phyloP scores from a whole-genome alignment of 1,140 invertebrate species.

The Sycophila sp. region DNA sequence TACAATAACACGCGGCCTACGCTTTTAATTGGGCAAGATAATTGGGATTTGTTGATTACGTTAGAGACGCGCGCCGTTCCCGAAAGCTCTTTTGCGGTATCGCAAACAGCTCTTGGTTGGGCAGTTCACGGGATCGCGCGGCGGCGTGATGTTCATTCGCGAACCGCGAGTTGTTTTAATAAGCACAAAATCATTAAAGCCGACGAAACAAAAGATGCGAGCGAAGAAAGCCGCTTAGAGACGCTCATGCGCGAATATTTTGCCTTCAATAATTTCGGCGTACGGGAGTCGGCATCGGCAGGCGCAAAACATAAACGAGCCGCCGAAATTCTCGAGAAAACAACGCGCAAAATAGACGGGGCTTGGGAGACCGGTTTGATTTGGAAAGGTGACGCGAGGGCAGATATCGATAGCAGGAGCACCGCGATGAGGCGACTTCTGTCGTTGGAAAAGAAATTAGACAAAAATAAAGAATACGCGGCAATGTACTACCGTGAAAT shows the following conservation, averaged over 20 bases:
- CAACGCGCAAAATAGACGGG: not conserved
- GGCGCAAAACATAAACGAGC: not conserved
- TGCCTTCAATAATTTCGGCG: not conserved
- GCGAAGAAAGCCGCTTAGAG: not conserved
- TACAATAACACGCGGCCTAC: not conserved
- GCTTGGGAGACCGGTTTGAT: slow-evolving; percentile 40
- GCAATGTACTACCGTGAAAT: slow-evolving; percentile 35
- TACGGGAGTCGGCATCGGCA: not conserved
- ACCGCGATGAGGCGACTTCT: slow-evolving; percentile 15
- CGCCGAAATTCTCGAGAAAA: not conserved
- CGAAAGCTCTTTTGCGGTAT: not conserved
- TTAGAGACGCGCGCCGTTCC: not conserved
- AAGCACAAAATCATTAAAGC: not conserved
- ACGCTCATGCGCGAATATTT: not conserved
- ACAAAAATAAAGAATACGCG: slow-evolving; percentile 14
- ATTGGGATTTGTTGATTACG: not conserved
- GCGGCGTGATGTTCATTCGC: too few relatives aligned
- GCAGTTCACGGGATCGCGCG: not conserved
- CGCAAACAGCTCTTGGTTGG: not conserved
- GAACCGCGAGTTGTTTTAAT: not conserved
- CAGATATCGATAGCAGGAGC: slow-evolving; percentile 13
- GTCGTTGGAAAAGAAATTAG: slow-evolving; percentile 28
- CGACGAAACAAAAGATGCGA: not conserved
- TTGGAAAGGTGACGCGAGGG: slow-evolving; percentile 13
- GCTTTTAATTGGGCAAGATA: slow-evolving; percentile 6